Evolutionary conservation across 2,888 invertebrate genomes (phyloP), one percentile per base, ranked within the genome.

Genomic region (Apamea crenata): DNA sequence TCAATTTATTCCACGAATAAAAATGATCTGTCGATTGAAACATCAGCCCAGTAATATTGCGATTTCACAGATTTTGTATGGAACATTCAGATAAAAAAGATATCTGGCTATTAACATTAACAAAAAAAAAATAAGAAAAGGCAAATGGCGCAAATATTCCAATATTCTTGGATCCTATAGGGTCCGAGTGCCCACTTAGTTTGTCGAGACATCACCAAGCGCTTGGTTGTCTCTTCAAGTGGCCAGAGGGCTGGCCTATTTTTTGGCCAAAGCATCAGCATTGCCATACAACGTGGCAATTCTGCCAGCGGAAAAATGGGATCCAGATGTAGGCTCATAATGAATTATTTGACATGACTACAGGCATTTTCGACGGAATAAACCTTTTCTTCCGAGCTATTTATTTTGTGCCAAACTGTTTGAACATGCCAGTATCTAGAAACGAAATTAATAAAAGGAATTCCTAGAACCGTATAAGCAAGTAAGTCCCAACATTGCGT

Each of bases 321-420:
- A 32, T 32, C 25, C 25, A 69, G 7, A 69, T 47, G 14, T 29
- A 7, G 44, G 5, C 7, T 32, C 12, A 32, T 73, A 69, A 18
- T 25, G 1, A 44, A 69, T 73, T 69, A 44, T 70, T 44, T 8
- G 1, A 25, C 8, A 18, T 36, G 21, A 70, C 14, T 36, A 21
- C 21, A 14, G 36, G 14, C 36, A 78, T 40, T 53, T 76, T 53
- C 18, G 25, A 5, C 14, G 25, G 14, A 18, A 71, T 70, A 36
- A 61, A 14, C 16, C 3, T 32, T 16, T n/a, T 53, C 18, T 25
- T 32, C 10, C 14, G 0, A n/a, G 16, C 10, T 50, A 25, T 61
- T 29, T 61, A 59, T 50, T 18, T 59, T 16, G 47, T 71, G 7
- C 36, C 18, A 80, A 80, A 81, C 73, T 73, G 21, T 6, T 81